Evolutionary conservation across 2,888 invertebrate species (phyloP).

Genomic region (Chaetogeoica ovagalla): DNA sequence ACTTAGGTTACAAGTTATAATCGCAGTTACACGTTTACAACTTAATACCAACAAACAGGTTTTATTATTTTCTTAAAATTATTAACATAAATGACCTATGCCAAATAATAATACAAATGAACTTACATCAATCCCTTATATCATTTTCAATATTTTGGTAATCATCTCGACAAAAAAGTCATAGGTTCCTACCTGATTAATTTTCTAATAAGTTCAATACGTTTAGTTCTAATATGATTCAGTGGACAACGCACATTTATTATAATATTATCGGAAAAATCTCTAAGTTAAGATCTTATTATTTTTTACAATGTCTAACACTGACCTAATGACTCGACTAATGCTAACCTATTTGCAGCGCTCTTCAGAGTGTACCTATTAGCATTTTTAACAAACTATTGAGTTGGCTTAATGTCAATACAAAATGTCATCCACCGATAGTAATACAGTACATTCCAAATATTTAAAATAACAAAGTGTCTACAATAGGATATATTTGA

Average conservation of each 20-base stretch:
- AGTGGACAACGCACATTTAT: background rate
- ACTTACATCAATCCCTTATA: too few relatives aligned
- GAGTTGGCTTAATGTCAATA: background rate
- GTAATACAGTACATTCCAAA: constrained; percentile 7
- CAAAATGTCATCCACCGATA: constrained; percentile 29
- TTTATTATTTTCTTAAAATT: background rate
- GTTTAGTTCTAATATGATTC: background rate
- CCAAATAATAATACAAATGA: background rate
- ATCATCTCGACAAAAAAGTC: too few relatives aligned
- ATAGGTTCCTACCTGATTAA: too few relatives aligned
- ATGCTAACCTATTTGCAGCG: background rate
- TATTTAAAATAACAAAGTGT: constrained; percentile 23
- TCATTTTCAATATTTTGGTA: too few relatives aligned
- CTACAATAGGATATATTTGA: background rate
- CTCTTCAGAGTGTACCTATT: background rate
- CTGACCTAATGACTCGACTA: background rate
- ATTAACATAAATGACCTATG: background rate
- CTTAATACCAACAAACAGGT: background rate
- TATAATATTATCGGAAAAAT: background rate
- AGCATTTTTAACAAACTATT: constrained; percentile 12
- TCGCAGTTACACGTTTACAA: too few relatives aligned
- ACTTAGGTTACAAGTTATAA: background rate
- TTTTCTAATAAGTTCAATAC: too few relatives aligned
- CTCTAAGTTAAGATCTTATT: background rate
- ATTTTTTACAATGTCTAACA: background rate